Conservation (phyloP, 92 coral and sea anemone species). For the Zoanthus solanderi region DNA sequence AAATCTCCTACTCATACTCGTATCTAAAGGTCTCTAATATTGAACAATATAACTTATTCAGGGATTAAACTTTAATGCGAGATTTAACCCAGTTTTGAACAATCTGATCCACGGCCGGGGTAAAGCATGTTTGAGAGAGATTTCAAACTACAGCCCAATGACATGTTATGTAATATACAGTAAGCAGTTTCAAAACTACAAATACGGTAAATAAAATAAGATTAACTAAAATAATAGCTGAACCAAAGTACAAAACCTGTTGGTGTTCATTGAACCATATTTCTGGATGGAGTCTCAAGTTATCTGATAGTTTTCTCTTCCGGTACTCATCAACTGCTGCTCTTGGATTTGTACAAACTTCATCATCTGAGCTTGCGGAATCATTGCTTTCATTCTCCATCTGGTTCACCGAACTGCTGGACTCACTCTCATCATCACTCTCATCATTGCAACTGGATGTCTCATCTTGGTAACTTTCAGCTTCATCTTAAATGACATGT, state of each 20-base stretch:
- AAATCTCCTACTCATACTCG: too few species aligned
- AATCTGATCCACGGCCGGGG: too few species aligned
- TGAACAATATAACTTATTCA: too few species aligned
- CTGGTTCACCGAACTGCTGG: slow-evolving; percentile 18
- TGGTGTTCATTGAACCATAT: slow-evolving; percentile 95
- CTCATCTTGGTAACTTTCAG: slow-evolving; percentile 21
- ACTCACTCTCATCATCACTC: slow-evolving; percentile 63
- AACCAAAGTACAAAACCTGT: slow-evolving; percentile 64
- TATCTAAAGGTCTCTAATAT: too few species aligned
- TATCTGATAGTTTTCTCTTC: slow-evolving; percentile 74
- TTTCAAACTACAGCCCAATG: too few species aligned
- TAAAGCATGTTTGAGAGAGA: too few species aligned
- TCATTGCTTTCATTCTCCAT: slow-evolving; percentile 50
- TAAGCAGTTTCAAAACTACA: too few species aligned
- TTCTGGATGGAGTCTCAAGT: slow-evolving; percentile 83
- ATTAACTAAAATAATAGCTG: background rate
- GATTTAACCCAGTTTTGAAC: too few species aligned
- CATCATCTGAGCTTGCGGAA: slow-evolving; percentile 51
- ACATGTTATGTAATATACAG: too few species aligned
- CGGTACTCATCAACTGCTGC: slow-evolving; percentile 49
- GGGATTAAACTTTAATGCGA: too few species aligned
- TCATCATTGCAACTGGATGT: slow-evolving; percentile 40
- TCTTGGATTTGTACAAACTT: slow-evolving; percentile 46
- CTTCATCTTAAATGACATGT: slow-evolving; percentile 21
- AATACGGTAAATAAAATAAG: background rate